Evolutionary conservation across 2,113 vertebrate genomes (phyloP).

Genomic region (Chaenogobius annularis): DNA sequence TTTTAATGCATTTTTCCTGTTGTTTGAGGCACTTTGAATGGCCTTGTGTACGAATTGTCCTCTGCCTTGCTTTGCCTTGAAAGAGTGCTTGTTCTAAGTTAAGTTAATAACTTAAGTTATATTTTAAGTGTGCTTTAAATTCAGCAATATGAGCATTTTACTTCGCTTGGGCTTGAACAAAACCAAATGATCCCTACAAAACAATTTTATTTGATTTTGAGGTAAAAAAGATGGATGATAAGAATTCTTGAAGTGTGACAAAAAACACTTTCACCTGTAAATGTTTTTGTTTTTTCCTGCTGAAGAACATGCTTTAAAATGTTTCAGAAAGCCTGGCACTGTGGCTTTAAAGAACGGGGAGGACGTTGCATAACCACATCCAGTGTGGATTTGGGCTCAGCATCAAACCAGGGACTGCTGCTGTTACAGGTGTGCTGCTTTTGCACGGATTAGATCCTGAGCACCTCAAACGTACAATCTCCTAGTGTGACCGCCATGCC

Average conservation of each 20-base stretch:
- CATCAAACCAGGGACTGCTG: conserved; percentile 9
- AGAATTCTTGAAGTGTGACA: too few species aligned
- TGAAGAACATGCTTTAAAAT: neutral
- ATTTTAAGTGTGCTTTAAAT: neutral
- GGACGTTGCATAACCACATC: conserved; percentile 15
- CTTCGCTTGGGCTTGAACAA: too few species aligned
- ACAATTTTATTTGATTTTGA: too few species aligned
- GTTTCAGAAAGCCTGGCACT: conserved; percentile 17
- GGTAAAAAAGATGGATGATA: too few species aligned
- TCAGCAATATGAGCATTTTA: neutral
- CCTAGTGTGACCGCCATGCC: neutral
- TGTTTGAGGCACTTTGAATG: too few species aligned
- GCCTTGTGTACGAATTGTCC: too few species aligned
- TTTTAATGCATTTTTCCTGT: too few species aligned
- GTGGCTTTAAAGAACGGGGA: conserved; percentile 23
- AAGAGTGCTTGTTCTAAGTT: too few species aligned
- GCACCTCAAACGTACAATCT: neutral
- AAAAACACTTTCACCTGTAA: too few species aligned
- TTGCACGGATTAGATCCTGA: conserved; percentile 11
- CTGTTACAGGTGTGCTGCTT: conserved; percentile 39
- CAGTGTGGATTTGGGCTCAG: conserved; percentile 22
- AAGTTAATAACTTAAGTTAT: too few species aligned
- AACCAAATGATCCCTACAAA: too few species aligned
- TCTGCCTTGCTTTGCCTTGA: too few species aligned
- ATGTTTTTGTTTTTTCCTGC: neutral